Percentiles rank a stretch among this genome's conserved stretches.
phyloP scores from a whole-genome alignment of 2,797 vertebrate species.

The Semaprochilodus insignis region DNA sequence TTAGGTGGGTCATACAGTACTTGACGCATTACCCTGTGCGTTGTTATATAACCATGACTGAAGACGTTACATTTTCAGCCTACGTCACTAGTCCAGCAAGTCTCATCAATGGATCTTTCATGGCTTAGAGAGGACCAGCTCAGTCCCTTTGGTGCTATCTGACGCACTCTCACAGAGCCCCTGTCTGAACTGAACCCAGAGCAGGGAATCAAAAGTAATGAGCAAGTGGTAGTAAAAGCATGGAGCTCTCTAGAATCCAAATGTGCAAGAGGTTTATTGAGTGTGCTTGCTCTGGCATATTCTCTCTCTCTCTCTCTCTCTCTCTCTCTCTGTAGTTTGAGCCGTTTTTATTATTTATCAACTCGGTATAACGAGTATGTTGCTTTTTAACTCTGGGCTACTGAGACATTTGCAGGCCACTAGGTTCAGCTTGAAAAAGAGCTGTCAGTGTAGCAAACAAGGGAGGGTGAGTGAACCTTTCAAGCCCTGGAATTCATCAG shows the following conservation, averaged over 20 bases:
- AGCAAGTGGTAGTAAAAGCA: constrained; percentile 18
- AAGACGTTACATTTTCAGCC: background rate
- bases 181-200: constrained; percentile 28
- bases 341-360: constrained; percentile 69
- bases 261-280: constrained; percentile 7
- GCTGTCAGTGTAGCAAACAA: constrained; percentile 1
- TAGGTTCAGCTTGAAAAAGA: constrained; percentile 55
- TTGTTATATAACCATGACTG: constrained; percentile 15
- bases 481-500: background rate
- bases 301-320: constrained; percentile 48
- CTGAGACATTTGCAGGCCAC: constrained; percentile 41
- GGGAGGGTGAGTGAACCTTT: background rate
- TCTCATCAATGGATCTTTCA: constrained; percentile 36
- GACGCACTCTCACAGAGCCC: constrained; percentile 8
- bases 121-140: constrained; percentile 14
- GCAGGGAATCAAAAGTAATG: constrained; percentile 45
- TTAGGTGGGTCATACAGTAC: background rate
- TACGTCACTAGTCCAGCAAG: constrained; percentile 3
- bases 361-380: constrained; percentile 56
- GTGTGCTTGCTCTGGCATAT: constrained; percentile 8
- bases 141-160: constrained; percentile 28
- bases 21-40: background rate
- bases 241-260: constrained; percentile 15
- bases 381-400: constrained; percentile 52
- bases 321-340: constrained; percentile 53